Conservation (phyloP, 2,888 invertebrate species). For the Eurytoma californica region DNA sequence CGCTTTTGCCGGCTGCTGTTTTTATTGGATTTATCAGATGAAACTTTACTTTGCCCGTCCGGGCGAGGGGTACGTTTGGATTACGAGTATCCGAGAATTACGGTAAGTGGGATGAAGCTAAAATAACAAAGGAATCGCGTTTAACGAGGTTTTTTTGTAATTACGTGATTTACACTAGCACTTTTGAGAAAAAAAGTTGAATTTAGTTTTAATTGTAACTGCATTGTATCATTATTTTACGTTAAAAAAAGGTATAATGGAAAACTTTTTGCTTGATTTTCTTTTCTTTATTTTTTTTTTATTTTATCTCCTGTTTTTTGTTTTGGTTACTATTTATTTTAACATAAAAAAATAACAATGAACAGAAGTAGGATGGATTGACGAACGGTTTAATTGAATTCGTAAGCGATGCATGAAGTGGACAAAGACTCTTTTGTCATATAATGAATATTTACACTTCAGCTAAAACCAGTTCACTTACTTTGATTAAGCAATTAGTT, state of each 20-base stretch:
- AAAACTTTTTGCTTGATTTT: not conserved
- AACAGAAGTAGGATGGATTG: not conserved
- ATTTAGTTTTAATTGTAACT: not conserved
- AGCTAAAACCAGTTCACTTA: conserved; percentile 16
- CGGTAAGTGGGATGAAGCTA: no score
- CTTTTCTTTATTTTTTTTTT: not conserved
- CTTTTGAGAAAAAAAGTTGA: not conserved
- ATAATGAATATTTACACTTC: conserved; percentile 29
- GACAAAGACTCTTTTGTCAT: conserved; percentile 19
- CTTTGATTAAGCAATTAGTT: conserved; percentile 40
- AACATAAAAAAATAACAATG: conserved; percentile 13
- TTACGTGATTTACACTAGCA: no score
- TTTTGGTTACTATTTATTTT: not conserved
- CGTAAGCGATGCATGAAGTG: conserved; percentile 19
- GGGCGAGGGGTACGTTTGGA: no score
- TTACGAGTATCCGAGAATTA: no score
- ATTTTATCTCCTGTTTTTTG: not conserved
- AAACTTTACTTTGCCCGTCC: not conserved
- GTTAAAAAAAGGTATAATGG: not conserved
- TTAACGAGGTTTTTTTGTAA: no score
- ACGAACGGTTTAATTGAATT: conserved; percentile 14
- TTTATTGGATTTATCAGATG: not conserved
- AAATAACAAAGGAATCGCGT: no score
- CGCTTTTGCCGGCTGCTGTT: not conserved
- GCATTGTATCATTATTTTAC: not conserved